Evolutionary conservation across 1,140 invertebrate genomes (phyloP).

Genomic region (Lutraria rhynchaena): DNA sequence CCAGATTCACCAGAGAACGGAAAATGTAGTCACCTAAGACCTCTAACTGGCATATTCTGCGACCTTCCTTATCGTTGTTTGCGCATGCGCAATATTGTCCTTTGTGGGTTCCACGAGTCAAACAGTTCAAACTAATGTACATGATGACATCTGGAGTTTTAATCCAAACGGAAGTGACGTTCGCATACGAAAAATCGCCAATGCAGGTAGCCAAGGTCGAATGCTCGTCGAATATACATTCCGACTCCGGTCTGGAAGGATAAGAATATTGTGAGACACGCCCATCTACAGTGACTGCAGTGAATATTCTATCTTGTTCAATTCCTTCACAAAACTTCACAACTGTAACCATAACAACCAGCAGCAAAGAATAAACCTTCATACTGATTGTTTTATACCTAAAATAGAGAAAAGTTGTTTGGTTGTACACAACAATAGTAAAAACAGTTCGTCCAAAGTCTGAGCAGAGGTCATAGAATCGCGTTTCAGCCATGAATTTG

Average conservation of each 20-base stretch:
- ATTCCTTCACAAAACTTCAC: no score
- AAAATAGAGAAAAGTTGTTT: no score
- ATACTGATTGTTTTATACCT: no score
- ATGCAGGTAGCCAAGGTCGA: background rate
- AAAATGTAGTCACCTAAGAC: constrained; percentile 3
- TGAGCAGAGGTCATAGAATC: no score
- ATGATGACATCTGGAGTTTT: background rate
- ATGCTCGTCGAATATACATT: constrained; percentile 23
- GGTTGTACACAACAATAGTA: no score
- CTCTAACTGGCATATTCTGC: background rate
- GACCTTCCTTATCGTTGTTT: background rate
- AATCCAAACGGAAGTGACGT: constrained; percentile 37
- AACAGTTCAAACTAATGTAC: constrained; percentile 36
- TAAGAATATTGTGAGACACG: background rate
- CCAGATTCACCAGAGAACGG: constrained; percentile 3
- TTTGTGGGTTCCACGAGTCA: background rate
- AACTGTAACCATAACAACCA: no score
- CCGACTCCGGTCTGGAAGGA: constrained; percentile 11
- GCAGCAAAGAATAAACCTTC: no score
- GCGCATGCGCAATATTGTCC: background rate
- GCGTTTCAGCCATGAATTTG: no score
- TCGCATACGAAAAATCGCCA: constrained; percentile 9
- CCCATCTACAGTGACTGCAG: background rate
- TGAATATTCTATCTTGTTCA: background rate
- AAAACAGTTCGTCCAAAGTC: no score